Percentiles rank a stretch among this genome's conserved stretches.
phyloP scores from a whole-genome alignment of 1,140 invertebrate species.

The Dinoponera quadriceps region DNA sequence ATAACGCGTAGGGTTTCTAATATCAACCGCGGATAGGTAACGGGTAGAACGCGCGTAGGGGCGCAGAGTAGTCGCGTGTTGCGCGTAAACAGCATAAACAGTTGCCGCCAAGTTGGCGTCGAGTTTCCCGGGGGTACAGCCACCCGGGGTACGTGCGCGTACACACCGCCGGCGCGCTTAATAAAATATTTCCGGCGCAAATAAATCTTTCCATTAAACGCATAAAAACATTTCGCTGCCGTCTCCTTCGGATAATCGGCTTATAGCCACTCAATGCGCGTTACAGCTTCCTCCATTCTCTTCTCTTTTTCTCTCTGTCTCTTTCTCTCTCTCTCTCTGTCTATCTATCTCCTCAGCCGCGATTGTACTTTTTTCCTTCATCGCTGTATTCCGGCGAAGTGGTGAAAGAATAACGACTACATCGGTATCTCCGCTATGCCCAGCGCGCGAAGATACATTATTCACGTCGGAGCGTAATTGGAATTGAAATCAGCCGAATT shows the following conservation, averaged over 20 bases:
- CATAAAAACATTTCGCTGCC: conserved; percentile 61
- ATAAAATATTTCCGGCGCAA: conserved; percentile 44
- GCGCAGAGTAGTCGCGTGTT: conserved; percentile 29
- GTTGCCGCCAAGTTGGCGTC: conserved; percentile 64
- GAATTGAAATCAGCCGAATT: too few species aligned
- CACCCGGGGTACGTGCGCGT: neutral
- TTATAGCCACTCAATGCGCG: conserved; percentile 54
- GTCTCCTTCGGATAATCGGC: conserved; percentile 65
- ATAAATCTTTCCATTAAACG: conserved; percentile 64
- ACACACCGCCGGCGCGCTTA: conserved; percentile 29
- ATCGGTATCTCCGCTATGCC: conserved; percentile 2
- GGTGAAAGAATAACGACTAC: conserved; percentile 11
- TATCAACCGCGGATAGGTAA: conserved; percentile 46
- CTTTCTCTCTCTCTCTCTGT: too few species aligned
- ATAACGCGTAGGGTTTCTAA: conserved; percentile 66
- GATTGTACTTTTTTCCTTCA: conserved; percentile 32
- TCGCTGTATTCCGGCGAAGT: neutral
- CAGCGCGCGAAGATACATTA: neutral
- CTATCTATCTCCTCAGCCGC: conserved; percentile 17
- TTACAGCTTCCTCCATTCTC: neutral
- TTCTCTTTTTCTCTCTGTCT: too few species aligned
- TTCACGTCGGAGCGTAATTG: neutral
- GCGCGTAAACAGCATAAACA: conserved; percentile 61
- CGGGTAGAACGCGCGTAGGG: conserved; percentile 17
- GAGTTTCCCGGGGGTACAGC: conserved; percentile 31